These are phyloP conservation scores for Poecilus cupreus DNA, from an alignment of 2,888 invertebrate species.

Conservation along the genomic window DNA sequence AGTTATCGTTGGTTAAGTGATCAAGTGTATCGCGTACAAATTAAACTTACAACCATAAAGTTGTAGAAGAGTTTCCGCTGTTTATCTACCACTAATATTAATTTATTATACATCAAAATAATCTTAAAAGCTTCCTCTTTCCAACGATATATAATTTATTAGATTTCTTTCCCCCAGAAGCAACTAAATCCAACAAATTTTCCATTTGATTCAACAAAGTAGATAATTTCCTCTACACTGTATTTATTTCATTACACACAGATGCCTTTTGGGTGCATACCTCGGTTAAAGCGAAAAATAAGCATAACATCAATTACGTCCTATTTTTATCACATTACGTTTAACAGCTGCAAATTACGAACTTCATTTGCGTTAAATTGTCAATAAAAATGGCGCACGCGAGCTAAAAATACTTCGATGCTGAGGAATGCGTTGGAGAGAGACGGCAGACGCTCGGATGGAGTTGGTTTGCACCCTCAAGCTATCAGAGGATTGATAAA, in stretches of 20 bases:
- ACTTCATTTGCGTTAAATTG: constrained; percentile 21
- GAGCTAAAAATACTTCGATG: constrained; percentile 1
- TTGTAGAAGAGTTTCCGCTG: too few relatives aligned
- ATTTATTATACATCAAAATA: too few relatives aligned
- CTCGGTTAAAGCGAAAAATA: neutral
- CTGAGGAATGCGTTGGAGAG: neutral
- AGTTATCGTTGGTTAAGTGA: too few relatives aligned
- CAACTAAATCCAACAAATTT: too few relatives aligned
- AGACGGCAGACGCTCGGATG: neutral
- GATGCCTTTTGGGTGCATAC: neutral
- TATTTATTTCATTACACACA: neutral
- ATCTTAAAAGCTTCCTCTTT: too few relatives aligned
- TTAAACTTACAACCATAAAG: too few relatives aligned
- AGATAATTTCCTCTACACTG: too few relatives aligned
- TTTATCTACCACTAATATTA: too few relatives aligned
- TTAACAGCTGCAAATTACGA: constrained; percentile 29
- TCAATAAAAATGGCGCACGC: constrained; percentile 11
- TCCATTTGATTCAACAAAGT: too few relatives aligned
- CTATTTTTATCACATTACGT: constrained; percentile 8
- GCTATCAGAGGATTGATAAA: constrained; percentile 36
- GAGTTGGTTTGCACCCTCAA: constrained; percentile 31
- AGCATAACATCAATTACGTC: constrained; percentile 21
- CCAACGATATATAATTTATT: too few relatives aligned
- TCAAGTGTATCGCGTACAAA: too few relatives aligned
- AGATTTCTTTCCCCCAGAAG: neutral